These are phyloP conservation scores for Plestiodon gilberti DNA, from an alignment of 2,113 vertebrate genomes.

Conservation along the genomic window DNA sequence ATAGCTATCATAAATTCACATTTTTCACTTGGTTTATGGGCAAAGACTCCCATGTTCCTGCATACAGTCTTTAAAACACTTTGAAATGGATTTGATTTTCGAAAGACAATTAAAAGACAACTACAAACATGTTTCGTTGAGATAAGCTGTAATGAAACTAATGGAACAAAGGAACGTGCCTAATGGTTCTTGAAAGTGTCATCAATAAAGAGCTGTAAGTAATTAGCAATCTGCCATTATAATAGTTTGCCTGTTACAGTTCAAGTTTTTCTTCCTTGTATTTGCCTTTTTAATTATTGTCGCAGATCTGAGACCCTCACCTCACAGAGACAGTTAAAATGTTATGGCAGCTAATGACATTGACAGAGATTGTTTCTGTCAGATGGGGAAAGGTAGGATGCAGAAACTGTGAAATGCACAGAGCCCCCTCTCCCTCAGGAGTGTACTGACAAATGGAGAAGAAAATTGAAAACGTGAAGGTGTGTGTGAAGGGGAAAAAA, in stretches of 20 bases:
- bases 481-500: not conserved
- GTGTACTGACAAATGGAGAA: constrained; percentile 17
- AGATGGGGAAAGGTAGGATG: constrained; percentile 10
- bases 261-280: constrained; percentile 14
- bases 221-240: constrained; percentile 32
- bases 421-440: not conserved
- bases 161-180: constrained; percentile 5
- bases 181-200: constrained; percentile 40
- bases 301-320: constrained; percentile 23
- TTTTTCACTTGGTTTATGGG: not conserved
- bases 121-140: constrained; percentile 4
- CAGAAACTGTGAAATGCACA: constrained; percentile 15
- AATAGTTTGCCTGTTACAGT: constrained; percentile 20
- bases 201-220: constrained; percentile 6
- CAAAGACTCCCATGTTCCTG: not conserved
- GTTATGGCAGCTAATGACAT: constrained; percentile 32
- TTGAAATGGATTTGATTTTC: constrained; percentile 4
- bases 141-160: constrained; percentile 25
- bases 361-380: constrained; percentile 20
- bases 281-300: constrained; percentile 36
- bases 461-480: constrained; percentile 8
- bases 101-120: constrained; percentile 32
- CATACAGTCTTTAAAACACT: not conserved
- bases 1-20: not conserved
- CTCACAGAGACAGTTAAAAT: constrained; percentile 41